Evolutionary conservation across 2,888 invertebrate genomes (phyloP).

Genomic region (Hypolimnas misippus): DNA sequence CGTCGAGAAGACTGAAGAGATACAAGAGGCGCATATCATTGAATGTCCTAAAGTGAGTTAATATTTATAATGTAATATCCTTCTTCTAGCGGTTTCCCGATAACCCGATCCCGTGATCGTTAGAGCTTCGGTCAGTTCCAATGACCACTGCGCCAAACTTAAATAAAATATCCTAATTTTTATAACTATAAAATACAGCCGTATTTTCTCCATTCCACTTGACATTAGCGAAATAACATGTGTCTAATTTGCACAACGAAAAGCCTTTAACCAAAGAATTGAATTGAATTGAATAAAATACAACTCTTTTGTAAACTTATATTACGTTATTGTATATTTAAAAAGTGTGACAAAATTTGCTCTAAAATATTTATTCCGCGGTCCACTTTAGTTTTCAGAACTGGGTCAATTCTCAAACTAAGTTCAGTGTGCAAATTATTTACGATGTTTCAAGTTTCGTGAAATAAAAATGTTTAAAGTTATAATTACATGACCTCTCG

Average conservation of each 20-base stretch:
- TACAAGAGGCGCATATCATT: conserved; percentile 58
- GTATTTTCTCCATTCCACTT: no score
- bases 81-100: background rate
- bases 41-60: conserved; percentile 69
- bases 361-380: conserved; percentile 20
- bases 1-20: conserved; percentile 49
- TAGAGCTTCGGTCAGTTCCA: no score
- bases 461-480: background rate
- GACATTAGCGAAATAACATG: no score
- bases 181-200: no score
- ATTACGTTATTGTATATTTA: no score
- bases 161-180: no score
- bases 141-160: no score
- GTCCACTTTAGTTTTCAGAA: conserved; percentile 24
- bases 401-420: conserved; percentile 32
- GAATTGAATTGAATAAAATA: no score
- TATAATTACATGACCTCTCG: conserved; percentile 8
- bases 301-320: no score
- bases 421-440: conserved; percentile 21
- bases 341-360: background rate
- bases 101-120: no score
- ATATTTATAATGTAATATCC: background rate
- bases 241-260: no score
- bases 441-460: conserved; percentile 11
- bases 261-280: no score